Base-by-base conservation (phyloP, 1,140 invertebrate genomes). In the Xylocopa sonorina region DNA sequence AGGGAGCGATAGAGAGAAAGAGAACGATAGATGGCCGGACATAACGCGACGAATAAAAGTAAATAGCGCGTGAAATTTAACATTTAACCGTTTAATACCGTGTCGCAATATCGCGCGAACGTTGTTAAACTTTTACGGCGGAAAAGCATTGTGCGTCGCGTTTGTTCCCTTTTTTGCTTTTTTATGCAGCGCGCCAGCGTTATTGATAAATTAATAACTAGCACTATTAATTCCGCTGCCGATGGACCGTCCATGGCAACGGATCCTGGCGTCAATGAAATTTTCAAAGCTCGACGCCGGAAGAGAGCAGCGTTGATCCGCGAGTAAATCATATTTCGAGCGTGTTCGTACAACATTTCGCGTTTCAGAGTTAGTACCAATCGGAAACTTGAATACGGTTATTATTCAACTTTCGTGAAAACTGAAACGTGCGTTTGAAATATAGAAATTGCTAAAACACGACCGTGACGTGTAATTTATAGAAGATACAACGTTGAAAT, bases 141-240 rank as follows among this genome's bases (percentile, higher is more conserved):
- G 24, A 41, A 62, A 62, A 62, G 58, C 58, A 41, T 14, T 16
- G 32, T 24, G 0, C 34, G 58, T 1, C 12, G 21, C 34, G 58
- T 38, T 7, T 34, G 38, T 24, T 38, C 38, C 24, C 29, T 16
- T 55, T 27, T 53, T 10, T 27, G 10, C 12, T 27, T 55, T 29
- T 62, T 62, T 41, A 14, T 62, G 58, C 58, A 38, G 5, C n/a
- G 58, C n/a, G 5, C 5, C 34, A 62, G 34, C 58, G 58, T 12
- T 24, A 38, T 62, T n/a, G 58, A 62, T 62, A 62, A 62, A 62
- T 62, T 62, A 41, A 62, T 62, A 62, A 24, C 58, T 38, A 62
- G n/a, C 34, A 41, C 58, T 62, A 41, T 62, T 62, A 62, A 62
- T 62, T 41, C 34, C 12, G 9, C 34, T 1, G 34, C 32, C 24